Evolutionary conservation across 1,140 invertebrate genomes (phyloP), one percentile per base, ranked within the genome.

Genomic region (Philotrypesis tridentata): DNA sequence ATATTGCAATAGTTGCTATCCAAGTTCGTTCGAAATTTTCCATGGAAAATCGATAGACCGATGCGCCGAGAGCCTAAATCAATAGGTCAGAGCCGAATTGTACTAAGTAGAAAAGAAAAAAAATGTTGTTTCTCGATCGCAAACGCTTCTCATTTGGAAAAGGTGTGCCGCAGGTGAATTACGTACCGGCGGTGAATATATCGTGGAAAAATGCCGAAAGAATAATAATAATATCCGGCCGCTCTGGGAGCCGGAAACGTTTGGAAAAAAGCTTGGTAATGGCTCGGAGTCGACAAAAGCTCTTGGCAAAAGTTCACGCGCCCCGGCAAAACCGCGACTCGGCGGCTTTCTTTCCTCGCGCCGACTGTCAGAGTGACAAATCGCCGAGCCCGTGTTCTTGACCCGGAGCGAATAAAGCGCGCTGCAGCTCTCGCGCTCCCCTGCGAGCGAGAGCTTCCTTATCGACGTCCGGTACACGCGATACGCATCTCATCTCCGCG

Each of bases 391-490:
- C 14, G 48, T 43, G 40, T 25, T 25, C 8, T 25, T 43, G 40
- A 48, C 17, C 68, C 40, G 21, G 37, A 2, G 31, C 21, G 33
- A n/a, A 43, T 7, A 48, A 27, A 65, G n/a, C 5, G 60, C 60
- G 5, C 14, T 8, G 23, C 1, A 14, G 31, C 14, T 29, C 31
- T 29, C 27, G 27, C n/a, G 14, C 11, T 40, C 7, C 33, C 9
- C 9, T 37, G n/a, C 21, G 8, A 21, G 21, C 25, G 72, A 60
- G 31, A 55, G 43, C 72, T 74, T 55, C 74, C 27, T 76, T 76
- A 76, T 76, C 74, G 74, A 76, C 55, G 60, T 37, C 60, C n/a
- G 74, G 23, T 76, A 76, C n/a, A n/a, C 72, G 37, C 25, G 27
- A 33, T 23, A 40, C n/a, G n/a, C 11, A 14, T 2, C 11, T 60